These are phyloP conservation scores for Campylorhamphus procurvoides DNA, from an alignment of 2,113 vertebrate genomes.

Conservation along the genomic window DNA sequence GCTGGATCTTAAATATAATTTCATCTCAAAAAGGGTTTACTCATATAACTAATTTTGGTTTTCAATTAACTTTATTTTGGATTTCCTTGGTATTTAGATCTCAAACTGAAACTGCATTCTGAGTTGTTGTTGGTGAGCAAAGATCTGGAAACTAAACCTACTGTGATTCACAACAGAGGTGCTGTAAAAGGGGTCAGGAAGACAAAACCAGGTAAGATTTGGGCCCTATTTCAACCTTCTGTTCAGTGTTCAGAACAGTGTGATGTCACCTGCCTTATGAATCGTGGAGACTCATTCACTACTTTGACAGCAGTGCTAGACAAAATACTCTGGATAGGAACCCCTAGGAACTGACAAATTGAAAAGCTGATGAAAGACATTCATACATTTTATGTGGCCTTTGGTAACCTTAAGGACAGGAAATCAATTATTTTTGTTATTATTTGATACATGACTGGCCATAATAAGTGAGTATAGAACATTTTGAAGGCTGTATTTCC, in stretches of 20 bases:
- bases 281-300: not conserved
- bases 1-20: not conserved
- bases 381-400: not conserved
- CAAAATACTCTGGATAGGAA: not conserved
- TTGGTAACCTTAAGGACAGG: not conserved
- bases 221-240: not conserved
- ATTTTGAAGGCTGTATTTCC: not conserved
- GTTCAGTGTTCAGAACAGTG: not conserved
- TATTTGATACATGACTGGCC: not conserved
- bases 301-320: not conserved
- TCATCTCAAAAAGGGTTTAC: not conserved
- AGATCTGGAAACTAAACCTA: not conserved
- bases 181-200: not conserved
- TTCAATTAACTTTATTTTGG: not conserved
- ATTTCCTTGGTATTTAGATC: not conserved
- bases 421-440: conserved; percentile 6
- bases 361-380: not conserved
- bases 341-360: not conserved
- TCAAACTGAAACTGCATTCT: not conserved
- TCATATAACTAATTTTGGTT: not conserved
- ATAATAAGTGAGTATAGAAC: not conserved
- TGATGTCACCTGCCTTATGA: not conserved
- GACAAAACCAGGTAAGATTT: not conserved
- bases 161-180: not conserved
- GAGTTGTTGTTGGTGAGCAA: not conserved